Evolutionary conservation across 35 echinoderm and acorn worm species (phyloP), one percentile per base, ranked within the genome.

Genomic region (Apostichopus parvimensis): DNA sequence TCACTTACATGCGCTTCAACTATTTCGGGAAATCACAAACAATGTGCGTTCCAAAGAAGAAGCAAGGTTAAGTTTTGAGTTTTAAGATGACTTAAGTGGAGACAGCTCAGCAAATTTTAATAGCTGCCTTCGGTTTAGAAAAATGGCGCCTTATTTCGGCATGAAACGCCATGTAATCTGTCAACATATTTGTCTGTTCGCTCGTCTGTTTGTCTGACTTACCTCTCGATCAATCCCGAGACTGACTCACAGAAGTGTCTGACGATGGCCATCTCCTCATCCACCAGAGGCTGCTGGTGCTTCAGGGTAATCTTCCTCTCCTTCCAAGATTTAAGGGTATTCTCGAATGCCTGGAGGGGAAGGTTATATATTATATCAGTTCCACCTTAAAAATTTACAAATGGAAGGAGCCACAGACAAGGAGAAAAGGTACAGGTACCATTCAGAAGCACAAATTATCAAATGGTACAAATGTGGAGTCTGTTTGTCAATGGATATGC

Each of bases 181-280:
- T 45, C 34, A 45, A 45, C 34, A 45, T 45, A n/a, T 45, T 45
- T 45, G 34, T 45, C 34, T 45, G 34, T 45, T 45, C 2, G 34
- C 34, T 45, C 34, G 34, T 8, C 18, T 17, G 34, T 3, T 45
- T 3, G 34, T 8, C 18, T 17, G 6, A 87, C 95, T 91, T 77
- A 96, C 95, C 79, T 88, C 57, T 93, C 88, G 1, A 96, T 91
- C 15, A 96, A 88, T 58, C 87, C 93, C 1, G 92, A 82, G 22
- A 91, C 86, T 6, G 95, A 92, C 82, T 95, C 97, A 91, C 92
- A 96, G 91, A 98, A 98, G 61, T 95, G 97, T 84, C 91, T 94
- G 53, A 98, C 93, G 56, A 96, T 91, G 6, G 77, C 87, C 59
- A 95, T 79, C 93, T 98, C 97, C 56, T 96, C 95, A 59, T 96